Base-by-base conservation (phyloP, 2,888 invertebrate genomes). In the Ectemnius cavifrons region DNA sequence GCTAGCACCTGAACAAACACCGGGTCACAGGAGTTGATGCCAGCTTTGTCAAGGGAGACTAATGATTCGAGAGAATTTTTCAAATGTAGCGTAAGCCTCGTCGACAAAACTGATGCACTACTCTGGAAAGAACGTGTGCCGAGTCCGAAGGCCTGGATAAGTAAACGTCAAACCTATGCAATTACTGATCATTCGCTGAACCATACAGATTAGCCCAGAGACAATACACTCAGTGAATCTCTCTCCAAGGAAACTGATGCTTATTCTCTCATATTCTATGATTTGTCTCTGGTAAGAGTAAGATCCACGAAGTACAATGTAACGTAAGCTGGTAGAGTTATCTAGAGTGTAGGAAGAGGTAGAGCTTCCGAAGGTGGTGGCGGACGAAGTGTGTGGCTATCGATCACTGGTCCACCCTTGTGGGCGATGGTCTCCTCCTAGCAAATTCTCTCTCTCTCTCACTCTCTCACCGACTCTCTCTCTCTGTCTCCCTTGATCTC, bases 341-440 rank as follows among this genome's bases (percentile, higher is more conserved):
- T 70, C 79, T 75, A 62, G 59, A 75, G 72, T 37, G 37, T 75
- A 77, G 83, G 83, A 77, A 81, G 81, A 83, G 37, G 81, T 84
- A 80, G 80, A 81, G 80, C 76, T 71, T 75, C 58, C 67, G 83
- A 78, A 82, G 78, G 80, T 83, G 77, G 75, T 77, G 79, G 82
- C 78, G 79, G 85, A 81, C 83, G 80, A 79, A 79, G 84, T 84
- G 80, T 83, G 85, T 82, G 82, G 86, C 86, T 86, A 88, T 88
- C 88, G 88, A 88, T 88, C 88, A 88, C 84, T 58, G 73, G 84
- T 75, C 85, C 83, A 86, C 82, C 87, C 86, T 81, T 81, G 81
- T 82, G 82, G 86, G 83, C 81, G 81, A 84, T 85, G 85, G 84
- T 83, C 83, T 83, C 76, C 84, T 77, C 82, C 82, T 80, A 73